A percentile compares a stretch with the other conserved stretches of the same genome.
These are phyloP conservation scores for Chromoteleia sp. DNA, from an alignment of 2,888 invertebrate genomes.

Conservation along the genomic window DNA sequence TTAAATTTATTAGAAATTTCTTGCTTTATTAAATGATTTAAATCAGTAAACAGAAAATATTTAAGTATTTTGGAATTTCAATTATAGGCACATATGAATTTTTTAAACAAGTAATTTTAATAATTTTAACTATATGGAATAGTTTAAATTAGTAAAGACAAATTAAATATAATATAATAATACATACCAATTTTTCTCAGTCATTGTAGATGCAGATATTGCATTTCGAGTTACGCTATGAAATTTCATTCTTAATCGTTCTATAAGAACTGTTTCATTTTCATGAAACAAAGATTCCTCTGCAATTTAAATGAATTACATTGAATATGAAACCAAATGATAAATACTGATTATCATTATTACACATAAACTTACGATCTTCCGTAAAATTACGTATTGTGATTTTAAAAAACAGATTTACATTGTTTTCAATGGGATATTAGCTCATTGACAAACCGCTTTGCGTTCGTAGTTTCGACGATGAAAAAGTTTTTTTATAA, in stretches of 20 bases:
- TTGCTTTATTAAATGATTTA: no score
- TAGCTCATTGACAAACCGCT: conserved; percentile 89
- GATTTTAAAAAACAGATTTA: conserved; percentile 91
- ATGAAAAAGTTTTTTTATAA: conserved; percentile 86
- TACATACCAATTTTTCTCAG: conserved; percentile 91
- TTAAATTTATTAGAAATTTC: no score
- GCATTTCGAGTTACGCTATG: conserved; percentile 89
- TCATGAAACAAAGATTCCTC: conserved; percentile 77
- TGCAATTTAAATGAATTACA: conserved; percentile 57
- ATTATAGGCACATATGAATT: no score
- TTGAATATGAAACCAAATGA: not conserved
- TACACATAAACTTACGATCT: conserved; percentile 79
- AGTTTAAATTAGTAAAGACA: no score
- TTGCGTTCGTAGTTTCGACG: conserved; percentile 88
- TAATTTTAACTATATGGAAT: no score
- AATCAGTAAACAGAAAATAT: no score
- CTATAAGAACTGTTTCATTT: conserved; percentile 86
- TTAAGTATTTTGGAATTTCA: no score
- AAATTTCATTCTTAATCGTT: conserved; percentile 89
- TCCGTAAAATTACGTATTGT: conserved; percentile 87
- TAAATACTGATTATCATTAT: not conserved
- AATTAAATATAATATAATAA: conserved; percentile 15
- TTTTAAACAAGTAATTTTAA: no score
- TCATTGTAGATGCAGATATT: conserved; percentile 90
- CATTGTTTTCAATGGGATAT: conserved; percentile 87